Evolutionary conservation across 2,888 invertebrate genomes (phyloP).

Genomic region (Cremastinae sp.): DNA sequence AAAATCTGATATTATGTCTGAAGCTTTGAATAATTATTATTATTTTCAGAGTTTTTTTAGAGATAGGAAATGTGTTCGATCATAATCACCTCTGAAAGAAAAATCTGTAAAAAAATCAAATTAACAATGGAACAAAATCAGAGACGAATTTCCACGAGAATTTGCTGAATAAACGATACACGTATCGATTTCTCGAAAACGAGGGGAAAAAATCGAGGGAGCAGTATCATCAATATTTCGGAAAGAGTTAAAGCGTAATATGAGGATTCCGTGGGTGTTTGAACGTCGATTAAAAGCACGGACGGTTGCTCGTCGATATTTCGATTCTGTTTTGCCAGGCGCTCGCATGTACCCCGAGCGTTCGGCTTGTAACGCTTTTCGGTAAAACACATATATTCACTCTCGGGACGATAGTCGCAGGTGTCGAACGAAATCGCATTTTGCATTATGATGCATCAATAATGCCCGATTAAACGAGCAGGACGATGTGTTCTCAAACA

Average conservation of each 20-base stretch:
- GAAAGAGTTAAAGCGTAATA: not conserved
- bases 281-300: not conserved
- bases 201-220: not conserved
- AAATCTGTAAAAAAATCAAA: too few relatives aligned
- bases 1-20: too few relatives aligned
- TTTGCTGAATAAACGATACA: too few relatives aligned
- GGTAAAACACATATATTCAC: conserved; percentile 7
- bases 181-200: too few relatives aligned
- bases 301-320: conserved; percentile 35
- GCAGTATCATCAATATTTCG: not conserved
- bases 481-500: conserved; percentile 30
- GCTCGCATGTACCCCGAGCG: conserved; percentile 2
- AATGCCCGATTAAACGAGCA: conserved; percentile 39
- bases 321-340: conserved; percentile 10
- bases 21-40: too few relatives aligned
- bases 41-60: too few relatives aligned
- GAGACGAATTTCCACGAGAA: too few relatives aligned
- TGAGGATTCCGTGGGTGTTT: too few relatives aligned
- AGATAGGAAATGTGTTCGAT: too few relatives aligned
- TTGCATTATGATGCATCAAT: conserved; percentile 49
- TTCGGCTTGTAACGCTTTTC: conserved; percentile 14
- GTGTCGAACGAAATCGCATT: conserved; percentile 45
- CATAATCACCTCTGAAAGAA: too few relatives aligned
- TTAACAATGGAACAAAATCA: too few relatives aligned
- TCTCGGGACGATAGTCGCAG: conserved; percentile 34